Conservation (phyloP, 1,140 invertebrate species). For the Notospermus geniculatus region DNA sequence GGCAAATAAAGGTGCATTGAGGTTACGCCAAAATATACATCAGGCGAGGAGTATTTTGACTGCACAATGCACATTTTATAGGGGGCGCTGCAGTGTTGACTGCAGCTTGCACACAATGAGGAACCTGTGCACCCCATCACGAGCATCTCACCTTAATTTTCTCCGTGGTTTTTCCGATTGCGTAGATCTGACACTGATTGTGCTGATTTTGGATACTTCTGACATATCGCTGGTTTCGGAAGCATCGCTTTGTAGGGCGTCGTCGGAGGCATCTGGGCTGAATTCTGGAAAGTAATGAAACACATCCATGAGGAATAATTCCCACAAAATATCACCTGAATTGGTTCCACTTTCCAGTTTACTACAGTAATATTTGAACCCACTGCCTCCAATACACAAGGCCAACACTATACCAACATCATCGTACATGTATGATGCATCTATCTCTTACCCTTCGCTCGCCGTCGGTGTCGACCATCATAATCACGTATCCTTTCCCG, state of each 20-base stretch:
- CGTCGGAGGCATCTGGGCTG: conserved; percentile 47
- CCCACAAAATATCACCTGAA: no score
- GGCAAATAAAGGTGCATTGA: no score
- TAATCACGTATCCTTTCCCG: conserved; percentile 8
- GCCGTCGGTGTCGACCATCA: conserved; percentile 2
- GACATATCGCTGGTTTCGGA: conserved; percentile 55
- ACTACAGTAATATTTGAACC: no score
- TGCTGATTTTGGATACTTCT: conserved; percentile 54
- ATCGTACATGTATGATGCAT: not conserved
- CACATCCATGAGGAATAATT: no score
- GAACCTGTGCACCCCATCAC: no score
- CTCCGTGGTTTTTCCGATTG: conserved; percentile 50
- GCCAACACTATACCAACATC: no score
- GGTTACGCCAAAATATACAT: no score
- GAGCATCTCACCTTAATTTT: conserved; percentile 42
- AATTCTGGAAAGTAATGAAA: conserved; percentile 39
- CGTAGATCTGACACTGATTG: conserved; percentile 51
- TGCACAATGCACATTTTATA: no score
- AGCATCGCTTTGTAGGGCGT: conserved; percentile 48
- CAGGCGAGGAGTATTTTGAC: no score
- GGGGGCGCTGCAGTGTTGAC: no score
- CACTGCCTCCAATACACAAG: no score
- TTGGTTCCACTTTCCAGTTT: no score
- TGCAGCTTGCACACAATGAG: not conserved
- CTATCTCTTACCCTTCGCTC: conserved; percentile 6